These are phyloP conservation scores for Apogon hyalosoma DNA, from an alignment of 2,797 vertebrate species.

Conservation along the genomic window DNA sequence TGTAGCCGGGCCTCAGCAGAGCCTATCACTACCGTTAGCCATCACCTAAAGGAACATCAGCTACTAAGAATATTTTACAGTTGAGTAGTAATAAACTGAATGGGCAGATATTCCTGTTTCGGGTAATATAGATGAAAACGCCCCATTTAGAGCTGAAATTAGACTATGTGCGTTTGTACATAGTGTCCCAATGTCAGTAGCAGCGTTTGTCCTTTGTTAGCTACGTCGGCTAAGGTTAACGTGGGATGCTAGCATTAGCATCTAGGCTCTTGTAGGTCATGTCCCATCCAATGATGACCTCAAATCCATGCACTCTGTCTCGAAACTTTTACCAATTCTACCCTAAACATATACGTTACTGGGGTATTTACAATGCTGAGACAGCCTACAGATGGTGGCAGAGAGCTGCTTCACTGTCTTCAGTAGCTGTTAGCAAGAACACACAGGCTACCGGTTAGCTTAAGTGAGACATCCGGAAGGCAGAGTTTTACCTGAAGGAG, in stretches of 20 bases:
- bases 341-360: fast-evolving
- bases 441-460: constrained; percentile 58
- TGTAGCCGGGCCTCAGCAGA: constrained; percentile 14
- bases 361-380: fast-evolving
- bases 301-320: not conserved
- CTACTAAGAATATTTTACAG: not conserved
- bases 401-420: not conserved
- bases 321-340: fast-evolving
- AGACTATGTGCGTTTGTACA: constrained; percentile 26
- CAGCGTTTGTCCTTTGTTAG: constrained; percentile 81
- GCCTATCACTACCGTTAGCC: not conserved
- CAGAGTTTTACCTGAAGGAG: constrained; percentile 79
- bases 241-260: constrained; percentile 60
- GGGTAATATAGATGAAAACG: not conserved
- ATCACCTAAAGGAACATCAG: not conserved
- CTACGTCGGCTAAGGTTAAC: constrained; percentile 77
- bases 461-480: constrained; percentile 31
- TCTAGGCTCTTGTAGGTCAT: constrained; percentile 79
- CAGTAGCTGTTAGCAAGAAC: constrained; percentile 4
- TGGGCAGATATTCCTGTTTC: fast-evolving
- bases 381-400: fast-evolving
- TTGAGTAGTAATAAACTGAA: not conserved
- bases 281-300: constrained; percentile 66
- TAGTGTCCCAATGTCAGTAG: constrained; percentile 31
- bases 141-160: fast-evolving